A percentile compares a stretch with the other conserved stretches of the same genome.
phyloP scores from a whole-genome alignment of 2,113 vertebrate species.

The Genyomyrus donnyi region DNA sequence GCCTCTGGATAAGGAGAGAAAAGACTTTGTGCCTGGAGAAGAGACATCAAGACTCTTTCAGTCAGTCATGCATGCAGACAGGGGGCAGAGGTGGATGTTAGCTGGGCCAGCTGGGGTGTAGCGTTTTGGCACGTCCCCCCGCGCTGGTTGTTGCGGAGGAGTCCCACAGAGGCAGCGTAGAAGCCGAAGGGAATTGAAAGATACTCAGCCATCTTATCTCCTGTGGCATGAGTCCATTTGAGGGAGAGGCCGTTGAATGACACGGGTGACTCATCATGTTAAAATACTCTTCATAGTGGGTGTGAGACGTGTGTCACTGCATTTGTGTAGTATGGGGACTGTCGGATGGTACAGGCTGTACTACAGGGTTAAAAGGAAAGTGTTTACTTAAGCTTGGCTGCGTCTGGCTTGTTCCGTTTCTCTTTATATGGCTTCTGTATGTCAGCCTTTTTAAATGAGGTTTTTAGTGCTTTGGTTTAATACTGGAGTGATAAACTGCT shows the following conservation, averaged over 20 bases:
- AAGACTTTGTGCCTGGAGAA: background rate
- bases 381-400: background rate
- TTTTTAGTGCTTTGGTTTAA: background rate
- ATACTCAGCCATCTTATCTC: background rate
- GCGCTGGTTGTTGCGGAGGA: background rate
- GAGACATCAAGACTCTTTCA: background rate
- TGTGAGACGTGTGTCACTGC: background rate
- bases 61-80: background rate
- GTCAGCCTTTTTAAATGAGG: conserved; percentile 1
- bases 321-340: background rate
- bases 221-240: background rate
- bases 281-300: background rate
- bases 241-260: background rate
- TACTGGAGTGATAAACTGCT: background rate
- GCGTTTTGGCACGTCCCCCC: background rate
- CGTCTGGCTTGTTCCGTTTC: background rate
- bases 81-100: background rate
- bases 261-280: background rate
- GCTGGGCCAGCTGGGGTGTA: background rate
- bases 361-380: background rate
- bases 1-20: background rate
- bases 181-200: background rate
- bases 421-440: background rate
- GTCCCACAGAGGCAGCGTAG: background rate
- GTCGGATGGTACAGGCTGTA: background rate